phyloP scores from a whole-genome alignment of 2,888 invertebrate genomes.

The Drosophila ezoana region DNA sequence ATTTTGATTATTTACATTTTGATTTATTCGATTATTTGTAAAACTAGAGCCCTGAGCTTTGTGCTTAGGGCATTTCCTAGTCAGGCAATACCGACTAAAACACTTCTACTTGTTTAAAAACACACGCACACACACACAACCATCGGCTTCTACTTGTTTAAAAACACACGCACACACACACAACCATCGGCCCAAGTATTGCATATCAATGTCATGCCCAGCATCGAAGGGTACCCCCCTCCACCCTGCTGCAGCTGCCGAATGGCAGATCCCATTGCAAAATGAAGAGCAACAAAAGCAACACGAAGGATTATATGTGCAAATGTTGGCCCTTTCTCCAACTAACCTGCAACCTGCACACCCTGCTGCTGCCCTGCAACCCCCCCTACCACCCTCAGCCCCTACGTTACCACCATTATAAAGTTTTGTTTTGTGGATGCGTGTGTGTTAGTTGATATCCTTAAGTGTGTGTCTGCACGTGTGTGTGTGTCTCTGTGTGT shows the following conservation, averaged over 20 bases:
- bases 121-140: slow-evolving; percentile 18
- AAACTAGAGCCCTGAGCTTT: no score
- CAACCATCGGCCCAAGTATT: slow-evolving; percentile 26
- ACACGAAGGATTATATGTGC: slow-evolving; percentile 44
- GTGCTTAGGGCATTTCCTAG: no score
- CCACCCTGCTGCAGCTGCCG: slow-evolving; percentile 33
- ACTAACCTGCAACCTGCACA: background rate
- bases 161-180: slow-evolving; percentile 31
- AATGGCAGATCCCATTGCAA: slow-evolving; percentile 46
- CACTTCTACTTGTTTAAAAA: slow-evolving; percentile 40
- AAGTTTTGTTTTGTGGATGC: slow-evolving; percentile 45
- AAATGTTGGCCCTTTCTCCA: slow-evolving; percentile 9
- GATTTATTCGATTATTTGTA: no score
- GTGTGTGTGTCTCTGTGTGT: slow-evolving; percentile 18
- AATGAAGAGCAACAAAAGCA: slow-evolving; percentile 26
- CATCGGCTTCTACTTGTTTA: slow-evolving; percentile 32
- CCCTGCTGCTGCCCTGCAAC: background rate
- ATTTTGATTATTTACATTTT: no score
- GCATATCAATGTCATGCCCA: slow-evolving; percentile 60
- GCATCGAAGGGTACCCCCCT: slow-evolving; percentile 30
- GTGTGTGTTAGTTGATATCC: slow-evolving; percentile 60
- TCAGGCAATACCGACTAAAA: no score
- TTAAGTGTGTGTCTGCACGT: slow-evolving; percentile 23
- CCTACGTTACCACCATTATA: slow-evolving; percentile 31
- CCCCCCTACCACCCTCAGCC: background rate